Evolutionary conservation across 2,888 invertebrate genomes (phyloP).

Genomic region (Scelioninae gen. 2): DNA sequence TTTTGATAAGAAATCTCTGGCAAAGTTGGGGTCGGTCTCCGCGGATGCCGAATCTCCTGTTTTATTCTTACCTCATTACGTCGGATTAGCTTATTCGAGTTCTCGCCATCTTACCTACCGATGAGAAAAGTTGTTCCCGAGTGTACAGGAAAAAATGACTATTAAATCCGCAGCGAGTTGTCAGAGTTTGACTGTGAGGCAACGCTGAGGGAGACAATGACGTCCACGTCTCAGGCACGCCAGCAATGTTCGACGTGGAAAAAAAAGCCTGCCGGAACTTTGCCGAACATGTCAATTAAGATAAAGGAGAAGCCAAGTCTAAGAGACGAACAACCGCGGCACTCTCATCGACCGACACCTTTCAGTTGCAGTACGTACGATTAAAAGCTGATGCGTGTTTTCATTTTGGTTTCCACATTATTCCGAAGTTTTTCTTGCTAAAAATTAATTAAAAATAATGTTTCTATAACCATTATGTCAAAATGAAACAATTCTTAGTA

Average conservation of each 20-base stretch:
- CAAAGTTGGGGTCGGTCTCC: conserved; percentile 68
- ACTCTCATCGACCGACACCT: conserved; percentile 38
- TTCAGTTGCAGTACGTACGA: conserved; percentile 43
- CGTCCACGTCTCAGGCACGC: conserved; percentile 38
- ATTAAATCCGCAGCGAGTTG: conserved; percentile 53
- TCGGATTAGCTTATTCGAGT: conserved; percentile 71
- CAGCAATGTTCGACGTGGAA: conserved; percentile 47
- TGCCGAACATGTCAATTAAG: no score
- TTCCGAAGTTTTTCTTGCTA: no score
- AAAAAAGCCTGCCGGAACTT: conserved; percentile 57
- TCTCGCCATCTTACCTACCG: conserved; percentile 60
- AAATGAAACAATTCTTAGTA: no score
- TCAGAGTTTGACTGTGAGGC: no score
- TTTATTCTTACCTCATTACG: conserved; percentile 74
- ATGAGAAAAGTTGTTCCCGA: conserved; percentile 62
- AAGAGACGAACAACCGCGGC: conserved; percentile 31
- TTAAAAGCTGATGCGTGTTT: conserved; percentile 43
- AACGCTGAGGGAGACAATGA: conserved; percentile 37
- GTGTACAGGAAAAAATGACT: conserved; percentile 61
- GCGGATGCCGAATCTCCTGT: conserved; percentile 63
- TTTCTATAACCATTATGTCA: no score
- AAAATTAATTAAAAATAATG: no score
- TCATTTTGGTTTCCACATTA: conserved; percentile 22
- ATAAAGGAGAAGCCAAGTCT: no score
- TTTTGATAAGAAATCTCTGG: conserved; percentile 75